Base-by-base conservation (phyloP, 2,797 vertebrate genomes). In the Sylvia borin region DNA sequence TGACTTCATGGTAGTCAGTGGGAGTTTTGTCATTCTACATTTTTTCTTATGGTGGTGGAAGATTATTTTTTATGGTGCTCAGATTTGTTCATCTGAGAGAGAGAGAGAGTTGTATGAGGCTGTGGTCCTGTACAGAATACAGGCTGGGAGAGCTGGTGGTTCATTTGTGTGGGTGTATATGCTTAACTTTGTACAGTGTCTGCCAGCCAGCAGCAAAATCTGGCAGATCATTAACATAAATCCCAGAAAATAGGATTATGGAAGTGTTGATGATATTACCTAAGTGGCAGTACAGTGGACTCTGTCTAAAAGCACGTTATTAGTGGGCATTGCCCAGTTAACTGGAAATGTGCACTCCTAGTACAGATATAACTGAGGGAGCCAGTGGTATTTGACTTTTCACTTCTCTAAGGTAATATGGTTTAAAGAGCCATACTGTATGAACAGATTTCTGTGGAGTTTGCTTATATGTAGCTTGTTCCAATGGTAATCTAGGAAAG, bases 181-280 rank as follows among this genome's bases (percentile, higher is more conserved):
- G 55, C n/a, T 54, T 27, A 47, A 55, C 26, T 67, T 34, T 16
- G 62, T 67, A 24, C 24, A n/a, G 18, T 36, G 21, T 38, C 10
- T 96, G 85, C 83, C 81, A 85, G 34, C 47, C 85, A 81, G 93
- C 89, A 95, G 84, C 57, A 71, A 75, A 92, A 67, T 80, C 64
- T 94, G 95, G 25, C 43, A 88, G 75, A 47, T 87, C 89, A 86
- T 96, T 90, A 92, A 92, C 94, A 82, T 82, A 95, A 87, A 47
- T 47, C 80, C 77, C 92, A 94, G 93, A 91, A 97, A 97, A 97
- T 34, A 20, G 45, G 85, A 90, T 96, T 97, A 86, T 84, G 92
- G 57, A 95, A 68, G 79, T 88, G 92, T 79, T 96, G 92, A 89
- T 47, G 43, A 42, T 91, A 43, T 82, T 95, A 66, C 34, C 73